These are phyloP conservation scores for Microtus montanus DNA, from an alignment of 2,113 vertebrate species.

Conservation along the genomic window DNA sequence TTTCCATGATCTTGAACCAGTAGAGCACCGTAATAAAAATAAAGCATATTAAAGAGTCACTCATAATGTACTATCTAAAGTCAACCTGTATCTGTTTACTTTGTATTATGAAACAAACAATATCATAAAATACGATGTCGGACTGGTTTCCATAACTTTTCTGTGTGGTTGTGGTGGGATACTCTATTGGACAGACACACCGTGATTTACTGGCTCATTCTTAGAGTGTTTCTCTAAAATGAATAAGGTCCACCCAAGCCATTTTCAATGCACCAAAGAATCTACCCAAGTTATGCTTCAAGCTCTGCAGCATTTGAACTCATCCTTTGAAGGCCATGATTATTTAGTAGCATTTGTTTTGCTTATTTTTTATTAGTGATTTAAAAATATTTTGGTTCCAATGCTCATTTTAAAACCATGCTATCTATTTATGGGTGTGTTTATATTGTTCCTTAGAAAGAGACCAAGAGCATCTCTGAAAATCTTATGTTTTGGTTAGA, in stretches of 20 bases:
- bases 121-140: not conserved
- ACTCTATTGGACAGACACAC: not conserved
- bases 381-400: not conserved
- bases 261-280: not conserved
- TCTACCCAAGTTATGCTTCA: fast-evolving
- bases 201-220: not conserved
- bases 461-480: not conserved
- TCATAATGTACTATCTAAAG: not conserved
- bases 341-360: not conserved
- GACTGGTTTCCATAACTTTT: not conserved
- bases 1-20: not conserved
- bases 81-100: slow-evolving; percentile 28
- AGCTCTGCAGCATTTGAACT: not conserved
- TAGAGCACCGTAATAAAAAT: slow-evolving; percentile 13
- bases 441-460: not conserved
- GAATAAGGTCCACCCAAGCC: not conserved
- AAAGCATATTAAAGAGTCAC: slow-evolving; percentile 34
- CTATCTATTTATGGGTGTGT: not conserved
- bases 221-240: not conserved
- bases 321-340: not conserved
- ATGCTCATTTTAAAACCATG: not conserved
- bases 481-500: no score
- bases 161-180: not conserved
- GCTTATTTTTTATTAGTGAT: not conserved
- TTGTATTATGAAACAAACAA: not conserved